A percentile compares a stretch with the other conserved stretches of the same genome.
phyloP scores from a whole-genome alignment of 2,797 vertebrate genomes.

The Lophius americanus region DNA sequence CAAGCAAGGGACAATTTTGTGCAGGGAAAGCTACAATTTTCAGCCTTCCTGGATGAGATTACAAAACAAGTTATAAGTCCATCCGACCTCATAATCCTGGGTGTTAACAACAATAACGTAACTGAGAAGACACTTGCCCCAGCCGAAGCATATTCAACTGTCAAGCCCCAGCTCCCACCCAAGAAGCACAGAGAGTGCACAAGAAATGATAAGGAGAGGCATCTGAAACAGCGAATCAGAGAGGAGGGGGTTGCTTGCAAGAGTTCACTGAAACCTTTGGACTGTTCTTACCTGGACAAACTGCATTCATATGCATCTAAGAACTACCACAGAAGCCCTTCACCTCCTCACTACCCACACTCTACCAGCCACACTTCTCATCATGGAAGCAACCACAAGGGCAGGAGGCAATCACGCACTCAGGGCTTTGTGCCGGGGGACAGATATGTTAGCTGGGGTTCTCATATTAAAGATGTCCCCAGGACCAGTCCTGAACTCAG shows the following conservation, averaged over 20 bases:
- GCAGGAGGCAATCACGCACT: constrained; percentile 39
- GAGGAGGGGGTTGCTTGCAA: constrained; percentile 38
- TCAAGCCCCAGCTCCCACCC: constrained; percentile 73
- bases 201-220: constrained; percentile 43
- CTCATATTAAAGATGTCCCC: constrained; percentile 68
- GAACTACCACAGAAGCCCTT: constrained; percentile 54
- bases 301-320: constrained; percentile 45
- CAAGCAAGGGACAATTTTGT: constrained; percentile 65
- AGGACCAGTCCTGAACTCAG: constrained; percentile 76
- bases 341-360: constrained; percentile 29
- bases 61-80: constrained; percentile 86
- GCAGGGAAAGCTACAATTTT: constrained; percentile 84
- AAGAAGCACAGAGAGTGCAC: constrained; percentile 59
- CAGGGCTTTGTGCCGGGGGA: constrained; percentile 48
- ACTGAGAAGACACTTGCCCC: constrained; percentile 24
- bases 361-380: constrained; percentile 30
- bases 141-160: constrained; percentile 22
- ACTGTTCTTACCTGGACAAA: constrained; percentile 57
- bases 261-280: constrained; percentile 50
- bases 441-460: constrained; percentile 46
- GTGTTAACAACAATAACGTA: constrained; percentile 61
- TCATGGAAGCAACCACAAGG: constrained; percentile 46
- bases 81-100: constrained; percentile 77
- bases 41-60: constrained; percentile 88
- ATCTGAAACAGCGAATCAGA: constrained; percentile 42